A percentile compares a stretch with the other conserved stretches of the same genome.
These are phyloP conservation scores for Rissa tridactyla DNA, from an alignment of 2,113 vertebrate genomes.

Conservation along the genomic window DNA sequence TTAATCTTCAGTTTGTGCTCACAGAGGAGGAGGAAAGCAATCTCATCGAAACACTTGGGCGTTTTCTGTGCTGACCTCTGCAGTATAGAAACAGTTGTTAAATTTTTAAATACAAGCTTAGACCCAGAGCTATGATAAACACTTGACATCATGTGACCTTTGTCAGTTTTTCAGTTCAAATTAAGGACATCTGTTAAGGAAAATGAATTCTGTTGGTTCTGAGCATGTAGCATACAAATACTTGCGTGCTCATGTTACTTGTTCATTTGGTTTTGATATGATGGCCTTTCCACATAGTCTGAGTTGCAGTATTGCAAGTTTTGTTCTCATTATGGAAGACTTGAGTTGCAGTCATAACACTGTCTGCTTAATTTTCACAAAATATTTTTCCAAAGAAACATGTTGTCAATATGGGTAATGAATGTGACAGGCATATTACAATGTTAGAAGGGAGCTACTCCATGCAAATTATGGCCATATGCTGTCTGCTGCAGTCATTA, in stretches of 20 bases:
- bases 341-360: neutral
- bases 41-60: neutral
- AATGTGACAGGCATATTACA: neutral
- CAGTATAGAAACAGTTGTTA: neutral
- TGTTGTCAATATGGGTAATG: neutral
- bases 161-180: neutral
- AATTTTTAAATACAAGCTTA: neutral
- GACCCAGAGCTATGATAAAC: neutral
- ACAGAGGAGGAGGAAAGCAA: neutral
- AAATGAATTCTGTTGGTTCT: neutral
- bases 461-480: neutral
- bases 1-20: neutral
- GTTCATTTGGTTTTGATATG: neutral
- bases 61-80: neutral
- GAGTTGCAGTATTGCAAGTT: neutral
- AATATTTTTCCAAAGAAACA: neutral
- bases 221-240: neutral
- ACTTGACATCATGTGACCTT: neutral
- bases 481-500: neutral
- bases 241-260: neutral
- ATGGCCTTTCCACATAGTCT: neutral
- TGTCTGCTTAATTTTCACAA: slow-evolving; percentile 5
- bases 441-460: neutral
- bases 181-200: neutral
- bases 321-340: neutral